These are phyloP conservation scores for Corythornis madagascariensis DNA, from an alignment of 2,113 vertebrate genomes.

Conservation along the genomic window DNA sequence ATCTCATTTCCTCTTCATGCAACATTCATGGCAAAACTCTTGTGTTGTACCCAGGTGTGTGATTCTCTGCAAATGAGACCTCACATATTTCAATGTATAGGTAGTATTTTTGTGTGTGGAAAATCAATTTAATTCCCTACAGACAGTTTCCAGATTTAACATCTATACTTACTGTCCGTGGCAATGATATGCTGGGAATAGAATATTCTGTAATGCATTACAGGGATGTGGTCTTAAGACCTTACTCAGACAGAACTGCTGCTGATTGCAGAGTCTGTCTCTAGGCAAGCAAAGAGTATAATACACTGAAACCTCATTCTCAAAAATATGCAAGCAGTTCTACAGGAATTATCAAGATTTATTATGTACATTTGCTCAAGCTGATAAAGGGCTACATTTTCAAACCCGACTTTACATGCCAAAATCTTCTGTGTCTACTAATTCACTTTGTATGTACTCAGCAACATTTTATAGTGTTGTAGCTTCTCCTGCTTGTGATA, in stretches of 20 bases:
- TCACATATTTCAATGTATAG: not conserved
- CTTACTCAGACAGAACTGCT: not conserved
- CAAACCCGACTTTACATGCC: not conserved
- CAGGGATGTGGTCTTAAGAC: not conserved
- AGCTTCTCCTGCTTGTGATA: conserved; percentile 28
- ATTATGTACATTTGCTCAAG: not conserved
- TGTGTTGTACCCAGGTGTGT: not conserved
- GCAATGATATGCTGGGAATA: not conserved
- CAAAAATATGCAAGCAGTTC: not conserved
- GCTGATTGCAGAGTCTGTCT: not conserved
- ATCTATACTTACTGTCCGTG: not conserved
- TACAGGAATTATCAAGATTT: conserved; percentile 15
- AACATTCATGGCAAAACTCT: conserved; percentile 3
- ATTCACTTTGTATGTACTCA: conserved; percentile 10
- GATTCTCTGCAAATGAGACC: not conserved
- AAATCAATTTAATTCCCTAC: not conserved
- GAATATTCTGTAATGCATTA: not conserved
- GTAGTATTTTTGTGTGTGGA: not conserved
- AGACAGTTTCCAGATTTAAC: not conserved
- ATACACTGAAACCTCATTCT: not conserved
- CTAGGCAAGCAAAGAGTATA: not conserved
- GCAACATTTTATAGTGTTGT: not conserved
- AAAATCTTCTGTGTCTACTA: conserved; percentile 7
- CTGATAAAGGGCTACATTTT: conserved; percentile 22
- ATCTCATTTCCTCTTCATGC: not conserved